Conservation (phyloP, 2,113 vertebrate species). For the Lampris megalopsis region DNA sequence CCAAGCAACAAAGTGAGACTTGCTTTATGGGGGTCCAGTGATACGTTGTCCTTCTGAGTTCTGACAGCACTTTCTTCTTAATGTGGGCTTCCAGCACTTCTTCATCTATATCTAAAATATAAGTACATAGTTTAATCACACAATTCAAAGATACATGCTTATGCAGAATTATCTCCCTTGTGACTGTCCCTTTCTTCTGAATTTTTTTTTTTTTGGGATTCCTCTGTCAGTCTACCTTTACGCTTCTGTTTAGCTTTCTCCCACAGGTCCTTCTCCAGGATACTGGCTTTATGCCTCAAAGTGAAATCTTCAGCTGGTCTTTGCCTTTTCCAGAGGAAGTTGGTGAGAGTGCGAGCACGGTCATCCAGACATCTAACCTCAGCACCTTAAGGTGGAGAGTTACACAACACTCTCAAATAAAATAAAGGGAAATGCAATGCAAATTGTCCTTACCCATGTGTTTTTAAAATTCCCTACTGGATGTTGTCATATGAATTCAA, state of each 20-base stretch:
- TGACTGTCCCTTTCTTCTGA: no score
- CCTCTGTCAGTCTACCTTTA: constrained; percentile 52
- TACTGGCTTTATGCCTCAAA: constrained; percentile 77
- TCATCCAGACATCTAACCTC: constrained; percentile 71
- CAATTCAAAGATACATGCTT: background rate
- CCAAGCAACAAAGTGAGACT: background rate
- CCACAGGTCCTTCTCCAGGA: constrained; percentile 79
- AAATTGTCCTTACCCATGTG: background rate
- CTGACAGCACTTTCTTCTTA: constrained; percentile 77
- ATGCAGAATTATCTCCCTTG: background rate
- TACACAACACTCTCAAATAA: background rate
- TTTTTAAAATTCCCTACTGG: background rate
- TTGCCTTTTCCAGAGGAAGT: constrained; percentile 90
- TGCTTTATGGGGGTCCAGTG: constrained; percentile 88
- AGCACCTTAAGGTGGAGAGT: constrained; percentile 69
- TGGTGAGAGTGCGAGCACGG: constrained; percentile 72
- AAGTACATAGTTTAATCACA: background rate
- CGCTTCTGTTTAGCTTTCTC: constrained; percentile 52
- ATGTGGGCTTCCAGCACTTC: constrained; percentile 71
- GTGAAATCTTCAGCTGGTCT: constrained; percentile 75
- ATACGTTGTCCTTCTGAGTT: constrained; percentile 84
- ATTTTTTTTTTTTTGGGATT: no score
- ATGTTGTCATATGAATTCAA: background rate
- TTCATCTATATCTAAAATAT: constrained; percentile 65
- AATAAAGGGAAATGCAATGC: background rate